Percentiles rank a stretch among this genome's conserved stretches.
Evolutionary conservation across 2,797 vertebrate genomes (phyloP).

Genomic region (Arnoldichthys spilopterus): DNA sequence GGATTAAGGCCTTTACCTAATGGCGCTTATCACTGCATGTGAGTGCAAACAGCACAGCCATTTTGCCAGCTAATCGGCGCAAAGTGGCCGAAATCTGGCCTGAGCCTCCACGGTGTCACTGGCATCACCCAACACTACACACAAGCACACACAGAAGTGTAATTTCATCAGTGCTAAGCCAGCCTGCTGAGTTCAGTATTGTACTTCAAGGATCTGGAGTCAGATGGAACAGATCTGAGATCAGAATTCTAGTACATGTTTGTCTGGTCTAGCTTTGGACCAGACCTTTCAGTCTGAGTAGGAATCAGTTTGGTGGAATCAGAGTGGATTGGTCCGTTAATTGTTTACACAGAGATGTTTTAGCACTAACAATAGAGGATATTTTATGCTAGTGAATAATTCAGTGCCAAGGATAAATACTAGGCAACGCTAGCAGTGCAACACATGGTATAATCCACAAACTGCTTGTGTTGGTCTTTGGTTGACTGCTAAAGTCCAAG

Average conservation of each 20-base stretch:
- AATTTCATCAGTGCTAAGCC: background rate
- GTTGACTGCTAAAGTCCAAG: background rate
- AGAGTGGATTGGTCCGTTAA: conserved; percentile 10
- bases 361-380: background rate
- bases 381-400: background rate
- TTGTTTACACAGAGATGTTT: background rate
- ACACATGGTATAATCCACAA: background rate
- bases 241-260: background rate
- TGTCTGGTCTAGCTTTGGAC: background rate
- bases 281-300: background rate
- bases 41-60: conserved; percentile 52
- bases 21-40: conserved; percentile 54
- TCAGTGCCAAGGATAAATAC: background rate
- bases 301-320: background rate
- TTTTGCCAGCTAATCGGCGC: conserved; percentile 49
- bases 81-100: conserved; percentile 47
- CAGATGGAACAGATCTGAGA: conserved; percentile 29
- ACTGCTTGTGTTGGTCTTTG: background rate
- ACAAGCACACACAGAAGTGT: background rate
- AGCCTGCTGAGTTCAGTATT: background rate
- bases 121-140: conserved; percentile 27
- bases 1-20: conserved; percentile 54
- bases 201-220: background rate
- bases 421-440: background rate
- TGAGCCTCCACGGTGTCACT: conserved; percentile 21